Evolutionary conservation across 1,140 invertebrate genomes (phyloP).

Genomic region (Drosophila nebulosa): DNA sequence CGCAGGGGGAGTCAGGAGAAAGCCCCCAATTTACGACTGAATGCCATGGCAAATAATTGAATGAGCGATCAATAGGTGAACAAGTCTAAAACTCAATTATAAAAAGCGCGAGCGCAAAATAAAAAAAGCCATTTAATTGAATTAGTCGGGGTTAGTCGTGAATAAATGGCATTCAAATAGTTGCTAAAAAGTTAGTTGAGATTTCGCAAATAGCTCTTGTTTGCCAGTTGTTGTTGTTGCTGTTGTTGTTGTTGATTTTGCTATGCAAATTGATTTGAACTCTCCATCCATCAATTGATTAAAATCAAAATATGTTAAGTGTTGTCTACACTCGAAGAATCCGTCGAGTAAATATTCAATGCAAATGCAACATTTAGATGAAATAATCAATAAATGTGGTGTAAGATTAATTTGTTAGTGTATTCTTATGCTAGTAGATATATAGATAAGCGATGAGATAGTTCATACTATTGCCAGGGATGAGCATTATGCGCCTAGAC

Average conservation of each 20-base stretch:
- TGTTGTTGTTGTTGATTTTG: not conserved
- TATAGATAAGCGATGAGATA: no score
- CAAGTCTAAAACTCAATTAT: constrained; percentile 29
- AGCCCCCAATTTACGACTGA: constrained; percentile 19
- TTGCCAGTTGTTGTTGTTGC: no score
- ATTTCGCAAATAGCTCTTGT: not conserved
- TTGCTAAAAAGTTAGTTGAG: not conserved
- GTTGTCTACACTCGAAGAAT: not conserved
- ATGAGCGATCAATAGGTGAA: constrained; percentile 72
- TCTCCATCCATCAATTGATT: not conserved
- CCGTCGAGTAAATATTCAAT: not conserved
- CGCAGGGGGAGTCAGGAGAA: not conserved
- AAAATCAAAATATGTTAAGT: not conserved
- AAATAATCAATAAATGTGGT: no score
- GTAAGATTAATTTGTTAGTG: no score
- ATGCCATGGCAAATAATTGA: constrained; percentile 67
- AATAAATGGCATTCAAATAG: not conserved
- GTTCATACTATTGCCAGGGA: no score
- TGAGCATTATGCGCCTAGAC: no score
- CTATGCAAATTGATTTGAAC: not conserved
- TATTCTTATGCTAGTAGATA: no score
- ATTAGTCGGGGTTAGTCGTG: not conserved
- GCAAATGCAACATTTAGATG: no score
- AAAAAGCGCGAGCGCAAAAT: not conserved
- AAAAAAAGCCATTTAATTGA: constrained; percentile 25